Conservation (phyloP, 2,888 invertebrate species). For the Drosophila niveifrons region DNA sequence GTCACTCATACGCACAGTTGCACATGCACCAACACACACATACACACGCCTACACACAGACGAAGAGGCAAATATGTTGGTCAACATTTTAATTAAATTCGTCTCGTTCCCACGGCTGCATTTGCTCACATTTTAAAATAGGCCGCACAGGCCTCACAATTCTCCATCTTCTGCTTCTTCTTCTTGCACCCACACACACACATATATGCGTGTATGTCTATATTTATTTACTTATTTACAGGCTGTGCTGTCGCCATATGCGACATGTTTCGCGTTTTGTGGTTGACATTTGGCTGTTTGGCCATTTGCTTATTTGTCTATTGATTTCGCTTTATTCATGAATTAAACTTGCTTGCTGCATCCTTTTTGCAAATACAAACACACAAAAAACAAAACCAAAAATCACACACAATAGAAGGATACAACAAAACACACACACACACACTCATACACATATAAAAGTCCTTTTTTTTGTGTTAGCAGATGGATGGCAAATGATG, state of each 20-base stretch:
- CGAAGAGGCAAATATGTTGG: conserved; percentile 44
- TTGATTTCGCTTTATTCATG: conserved; percentile 68
- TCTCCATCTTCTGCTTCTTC: too few relatives aligned
- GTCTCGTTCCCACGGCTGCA: conserved; percentile 49
- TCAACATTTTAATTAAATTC: conserved; percentile 80
- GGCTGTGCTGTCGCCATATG: conserved; percentile 60
- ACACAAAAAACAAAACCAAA: neutral
- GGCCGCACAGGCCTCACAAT: conserved; percentile 27
- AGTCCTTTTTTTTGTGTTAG: conserved; percentile 4
- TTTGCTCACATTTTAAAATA: conserved; percentile 63
- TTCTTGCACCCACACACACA: conserved; percentile 7
- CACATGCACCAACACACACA: conserved; percentile 58
- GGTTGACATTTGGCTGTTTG: conserved; percentile 62
- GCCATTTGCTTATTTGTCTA: conserved; percentile 43
- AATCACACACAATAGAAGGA: conserved; percentile 11
- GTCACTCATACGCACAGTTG: conserved; percentile 82
- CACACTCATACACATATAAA: conserved; percentile 4
- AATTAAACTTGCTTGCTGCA: conserved; percentile 37
- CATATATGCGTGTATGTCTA: conserved; percentile 44
- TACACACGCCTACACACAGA: conserved; percentile 13
- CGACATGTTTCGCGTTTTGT: conserved; percentile 64
- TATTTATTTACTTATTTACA: conserved; percentile 79
- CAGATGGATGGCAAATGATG: conserved; percentile 25
- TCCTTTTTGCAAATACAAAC: conserved; percentile 5
- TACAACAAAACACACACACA: conserved; percentile 12